phyloP scores from a whole-genome alignment of 2,113 vertebrate species.

The Chaetodon trifascialis region DNA sequence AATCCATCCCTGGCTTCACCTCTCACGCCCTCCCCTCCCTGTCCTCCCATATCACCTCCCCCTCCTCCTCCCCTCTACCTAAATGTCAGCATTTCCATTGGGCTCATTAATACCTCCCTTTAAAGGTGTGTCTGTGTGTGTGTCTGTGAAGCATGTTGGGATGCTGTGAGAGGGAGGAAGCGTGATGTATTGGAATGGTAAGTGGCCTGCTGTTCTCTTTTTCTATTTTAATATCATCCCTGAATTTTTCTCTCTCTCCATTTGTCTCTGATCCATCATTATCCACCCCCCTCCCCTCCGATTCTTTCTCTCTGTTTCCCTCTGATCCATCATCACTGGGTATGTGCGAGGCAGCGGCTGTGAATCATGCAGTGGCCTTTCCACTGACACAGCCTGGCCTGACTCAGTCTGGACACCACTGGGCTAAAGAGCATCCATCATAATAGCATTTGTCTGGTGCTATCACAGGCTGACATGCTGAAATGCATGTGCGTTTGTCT shows the following conservation, averaged over 20 bases:
- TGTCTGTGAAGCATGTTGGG: constrained; percentile 33
- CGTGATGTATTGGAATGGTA: constrained; percentile 24
- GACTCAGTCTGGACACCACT: constrained; percentile 55
- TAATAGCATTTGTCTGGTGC: not conserved
- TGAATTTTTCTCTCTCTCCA: constrained; percentile 15
- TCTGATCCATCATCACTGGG: constrained; percentile 52
- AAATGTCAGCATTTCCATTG: constrained; percentile 80
- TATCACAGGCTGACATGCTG: not conserved
- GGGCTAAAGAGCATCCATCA: constrained; percentile 60
- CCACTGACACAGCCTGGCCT: constrained; percentile 54
- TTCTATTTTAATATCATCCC: constrained; percentile 38
- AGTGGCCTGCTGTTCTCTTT: constrained; percentile 22
- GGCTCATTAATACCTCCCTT: constrained; percentile 73
- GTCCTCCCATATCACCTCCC: not conserved
- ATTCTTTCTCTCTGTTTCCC: constrained; percentile 17
- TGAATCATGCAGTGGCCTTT: constrained; percentile 75
- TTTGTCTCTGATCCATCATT: constrained; percentile 47
- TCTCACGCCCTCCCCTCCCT: constrained; percentile 35
- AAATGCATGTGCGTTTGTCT: not conserved
- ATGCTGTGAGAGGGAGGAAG: constrained; percentile 1
- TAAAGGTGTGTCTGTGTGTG: constrained; percentile 42
- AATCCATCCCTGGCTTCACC: constrained; percentile 73
- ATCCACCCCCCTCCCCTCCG: constrained; percentile 18
- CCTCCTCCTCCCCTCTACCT: constrained; percentile 21
- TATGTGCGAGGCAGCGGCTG: constrained; percentile 13